Evolutionary conservation across 2,888 invertebrate genomes (phyloP).

Genomic region (Orchestes rusci): DNA sequence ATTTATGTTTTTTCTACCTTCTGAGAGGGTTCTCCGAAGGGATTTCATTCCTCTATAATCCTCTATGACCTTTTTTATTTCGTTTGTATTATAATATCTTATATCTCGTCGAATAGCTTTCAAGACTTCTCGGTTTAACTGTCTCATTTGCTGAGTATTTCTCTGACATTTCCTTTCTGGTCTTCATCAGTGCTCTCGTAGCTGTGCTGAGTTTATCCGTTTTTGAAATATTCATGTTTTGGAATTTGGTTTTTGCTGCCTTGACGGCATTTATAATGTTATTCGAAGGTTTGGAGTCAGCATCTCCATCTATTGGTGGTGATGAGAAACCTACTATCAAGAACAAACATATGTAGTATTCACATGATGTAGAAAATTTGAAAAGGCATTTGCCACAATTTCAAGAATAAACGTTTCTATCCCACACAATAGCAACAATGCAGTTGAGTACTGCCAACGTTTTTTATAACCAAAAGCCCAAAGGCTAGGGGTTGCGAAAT

Average conservation of each 20-base stretch:
- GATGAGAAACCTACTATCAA: too few relatives aligned
- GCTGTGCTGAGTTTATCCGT: neutral
- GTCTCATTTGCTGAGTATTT: neutral
- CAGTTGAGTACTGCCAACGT: too few relatives aligned
- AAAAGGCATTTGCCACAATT: too few relatives aligned
- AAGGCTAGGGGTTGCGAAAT: too few relatives aligned
- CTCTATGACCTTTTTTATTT: neutral
- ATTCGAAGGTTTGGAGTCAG: too few relatives aligned
- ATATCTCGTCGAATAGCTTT: constrained; percentile 1
- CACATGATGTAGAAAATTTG: too few relatives aligned
- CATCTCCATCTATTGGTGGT: too few relatives aligned
- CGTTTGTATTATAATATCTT: neutral
- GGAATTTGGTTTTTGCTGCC: constrained; percentile 1
- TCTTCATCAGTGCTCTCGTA: too few relatives aligned
- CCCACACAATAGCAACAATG: too few relatives aligned
- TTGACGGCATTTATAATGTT: constrained; percentile 3
- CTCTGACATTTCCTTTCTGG: neutral
- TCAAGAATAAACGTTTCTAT: too few relatives aligned
- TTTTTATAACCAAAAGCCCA: too few relatives aligned
- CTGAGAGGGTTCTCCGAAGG: neutral
- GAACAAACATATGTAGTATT: too few relatives aligned
- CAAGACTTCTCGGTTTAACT: neutral
- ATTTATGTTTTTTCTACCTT: constrained; percentile 6
- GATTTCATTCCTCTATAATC: constrained; percentile 1
- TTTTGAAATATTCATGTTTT: constrained; percentile 1